Evolutionary conservation across 2,797 vertebrate genomes (phyloP).

Genomic region (Mastacembelus armatus): DNA sequence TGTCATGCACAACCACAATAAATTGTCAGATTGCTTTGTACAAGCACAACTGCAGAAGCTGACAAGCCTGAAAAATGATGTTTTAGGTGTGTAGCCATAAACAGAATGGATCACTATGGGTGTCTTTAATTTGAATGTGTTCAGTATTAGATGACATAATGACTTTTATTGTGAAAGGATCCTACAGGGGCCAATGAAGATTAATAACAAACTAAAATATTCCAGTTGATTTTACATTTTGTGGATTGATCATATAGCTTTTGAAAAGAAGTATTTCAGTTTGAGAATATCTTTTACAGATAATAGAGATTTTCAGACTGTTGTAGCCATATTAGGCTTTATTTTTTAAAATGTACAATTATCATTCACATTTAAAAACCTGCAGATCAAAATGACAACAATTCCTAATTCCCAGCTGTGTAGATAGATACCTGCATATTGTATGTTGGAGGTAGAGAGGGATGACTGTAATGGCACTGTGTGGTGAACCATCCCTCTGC

Average conservation of each 20-base stretch:
- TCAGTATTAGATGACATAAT: neutral
- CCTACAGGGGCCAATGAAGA: too few relatives aligned
- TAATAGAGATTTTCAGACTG: neutral
- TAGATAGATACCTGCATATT: slow-evolving; percentile 1
- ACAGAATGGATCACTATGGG: neutral
- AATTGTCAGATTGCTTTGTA: slow-evolving; percentile 15
- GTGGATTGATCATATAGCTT: too few relatives aligned
- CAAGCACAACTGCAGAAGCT: slow-evolving; percentile 15
- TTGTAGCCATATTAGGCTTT: too few relatives aligned
- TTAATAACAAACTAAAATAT: too few relatives aligned
- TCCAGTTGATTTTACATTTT: too few relatives aligned
- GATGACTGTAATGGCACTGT: slow-evolving; percentile 14
- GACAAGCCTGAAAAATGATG: neutral
- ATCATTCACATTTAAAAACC: neutral
- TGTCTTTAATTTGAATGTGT: neutral
- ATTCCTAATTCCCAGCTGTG: neutral
- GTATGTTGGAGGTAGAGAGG: neutral
- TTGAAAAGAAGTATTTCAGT: too few relatives aligned
- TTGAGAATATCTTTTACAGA: too few relatives aligned
- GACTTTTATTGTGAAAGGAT: neutral
- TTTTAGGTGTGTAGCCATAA: neutral
- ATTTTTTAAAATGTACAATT: too few relatives aligned
- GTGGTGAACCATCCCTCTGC: slow-evolving; percentile 7
- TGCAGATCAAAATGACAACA: neutral
- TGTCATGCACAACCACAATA: slow-evolving; percentile 28